These are phyloP conservation scores for Gymnobelideus leadbeateri DNA, from an alignment of 2,113 vertebrate genomes.

Conservation along the genomic window DNA sequence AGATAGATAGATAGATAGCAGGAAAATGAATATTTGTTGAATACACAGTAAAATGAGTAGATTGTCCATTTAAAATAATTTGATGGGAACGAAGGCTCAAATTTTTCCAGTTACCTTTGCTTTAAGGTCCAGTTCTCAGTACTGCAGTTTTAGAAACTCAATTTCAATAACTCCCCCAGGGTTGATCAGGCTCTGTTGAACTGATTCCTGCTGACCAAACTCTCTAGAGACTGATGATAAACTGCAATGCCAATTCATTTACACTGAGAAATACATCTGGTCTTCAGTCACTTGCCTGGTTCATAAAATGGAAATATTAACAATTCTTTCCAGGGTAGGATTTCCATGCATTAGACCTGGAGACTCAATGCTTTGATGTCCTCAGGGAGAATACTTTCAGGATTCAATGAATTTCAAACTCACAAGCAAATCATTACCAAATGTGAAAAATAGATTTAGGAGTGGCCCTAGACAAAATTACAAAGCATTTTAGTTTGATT, in stretches of 20 bases:
- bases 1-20: too few species aligned
- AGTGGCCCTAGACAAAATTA: neutral
- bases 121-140: conserved; percentile 31
- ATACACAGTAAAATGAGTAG: neutral
- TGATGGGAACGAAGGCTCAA: neutral
- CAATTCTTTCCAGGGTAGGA: conserved; percentile 55
- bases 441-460: neutral
- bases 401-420: conserved; percentile 40
- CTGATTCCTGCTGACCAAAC: conserved; percentile 65
- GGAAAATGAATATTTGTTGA: neutral
- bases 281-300: conserved; percentile 53
- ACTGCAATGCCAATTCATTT: conserved; percentile 71
- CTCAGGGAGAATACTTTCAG: conserved; percentile 6
- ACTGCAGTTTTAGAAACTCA: conserved; percentile 60
- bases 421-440: conserved; percentile 39
- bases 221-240: conserved; percentile 66
- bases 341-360: conserved; percentile 64
- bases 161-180: conserved; percentile 58
- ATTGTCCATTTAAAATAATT: neutral
- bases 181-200: conserved; percentile 49
- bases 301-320: conserved; percentile 58
- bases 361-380: conserved; percentile 48
- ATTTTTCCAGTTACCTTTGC: conserved; percentile 17
- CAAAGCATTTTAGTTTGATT: neutral
- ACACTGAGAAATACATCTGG: conserved; percentile 65